phyloP scores from a whole-genome alignment of 2,113 vertebrate genomes.

The rabbit (Oryctolagus cuniculus) region DNA sequence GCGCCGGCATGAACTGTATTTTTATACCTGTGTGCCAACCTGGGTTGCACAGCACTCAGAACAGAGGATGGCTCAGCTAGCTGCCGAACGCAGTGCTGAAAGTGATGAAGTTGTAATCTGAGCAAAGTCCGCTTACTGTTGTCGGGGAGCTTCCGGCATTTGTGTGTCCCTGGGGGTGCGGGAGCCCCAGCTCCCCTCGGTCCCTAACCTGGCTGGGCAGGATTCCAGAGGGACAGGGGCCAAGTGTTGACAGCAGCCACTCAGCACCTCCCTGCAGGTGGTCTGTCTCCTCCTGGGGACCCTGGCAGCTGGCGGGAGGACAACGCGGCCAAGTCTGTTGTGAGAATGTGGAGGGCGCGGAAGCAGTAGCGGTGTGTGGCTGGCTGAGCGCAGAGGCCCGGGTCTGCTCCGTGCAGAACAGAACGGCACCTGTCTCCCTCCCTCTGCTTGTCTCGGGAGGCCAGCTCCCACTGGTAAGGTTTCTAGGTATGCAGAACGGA shows the following conservation, averaged over 20 bases:
- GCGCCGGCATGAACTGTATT: no score
- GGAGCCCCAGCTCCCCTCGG: accelerated
- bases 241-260: not conserved
- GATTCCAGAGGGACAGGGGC: no score
- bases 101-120: not conserved
- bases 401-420: not conserved
- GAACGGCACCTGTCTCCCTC: not conserved
- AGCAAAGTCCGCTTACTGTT: no score
- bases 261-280: no score
- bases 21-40: not conserved
- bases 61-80: not conserved
- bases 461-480: no score
- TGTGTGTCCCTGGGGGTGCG: no score
- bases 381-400: not conserved
- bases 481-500: not conserved
- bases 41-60: not conserved
- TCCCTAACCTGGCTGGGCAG: not conserved
- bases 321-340: no score
- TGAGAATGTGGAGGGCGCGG: accelerated
- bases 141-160: not conserved
- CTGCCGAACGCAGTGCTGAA: not conserved
- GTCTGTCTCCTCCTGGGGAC: not conserved
- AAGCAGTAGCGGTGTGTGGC: not conserved
- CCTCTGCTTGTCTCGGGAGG: not conserved
- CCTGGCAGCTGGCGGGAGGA: not conserved